These are phyloP conservation scores for Riparia riparia DNA, from an alignment of 2,113 vertebrate species.

Conservation along the genomic window DNA sequence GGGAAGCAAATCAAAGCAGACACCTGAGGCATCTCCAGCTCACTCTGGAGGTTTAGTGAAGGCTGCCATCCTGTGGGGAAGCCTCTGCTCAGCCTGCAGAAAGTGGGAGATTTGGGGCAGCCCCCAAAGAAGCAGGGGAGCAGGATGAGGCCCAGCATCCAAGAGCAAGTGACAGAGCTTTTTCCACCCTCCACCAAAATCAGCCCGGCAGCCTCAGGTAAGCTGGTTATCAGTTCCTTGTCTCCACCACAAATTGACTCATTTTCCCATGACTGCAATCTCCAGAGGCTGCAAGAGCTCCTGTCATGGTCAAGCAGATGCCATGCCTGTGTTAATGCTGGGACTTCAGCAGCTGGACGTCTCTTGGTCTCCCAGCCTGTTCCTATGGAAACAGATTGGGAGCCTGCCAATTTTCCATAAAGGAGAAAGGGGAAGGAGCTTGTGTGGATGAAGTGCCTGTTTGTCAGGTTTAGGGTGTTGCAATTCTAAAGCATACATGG, in stretches of 20 bases:
- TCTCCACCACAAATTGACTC: neutral
- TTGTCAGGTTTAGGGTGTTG: neutral
- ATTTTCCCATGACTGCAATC: rapidly evolving
- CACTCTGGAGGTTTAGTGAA: neutral
- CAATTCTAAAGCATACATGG: neutral
- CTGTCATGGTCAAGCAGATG: neutral
- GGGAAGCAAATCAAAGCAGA: neutral
- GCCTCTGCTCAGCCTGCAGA: neutral
- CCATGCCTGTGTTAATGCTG: neutral
- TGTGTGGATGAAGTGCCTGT: neutral
- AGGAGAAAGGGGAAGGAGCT: neutral
- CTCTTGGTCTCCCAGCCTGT: neutral
- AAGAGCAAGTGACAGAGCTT: neutral
- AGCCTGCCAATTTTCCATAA: neutral
- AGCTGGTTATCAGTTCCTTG: neutral
- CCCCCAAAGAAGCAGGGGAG: neutral
- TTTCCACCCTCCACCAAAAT: neutral
- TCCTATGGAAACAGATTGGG: neutral
- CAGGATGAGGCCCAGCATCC: neutral
- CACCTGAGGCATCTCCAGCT: neutral
- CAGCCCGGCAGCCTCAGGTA: rapidly evolving
- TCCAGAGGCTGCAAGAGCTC: neutral
- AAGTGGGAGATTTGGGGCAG: neutral
- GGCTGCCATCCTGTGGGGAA: conserved; percentile 72
- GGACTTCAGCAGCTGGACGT: neutral